These are phyloP conservation scores for Benthosema pterotum DNA, from an alignment of 2,797 vertebrate species.

Conservation along the genomic window DNA sequence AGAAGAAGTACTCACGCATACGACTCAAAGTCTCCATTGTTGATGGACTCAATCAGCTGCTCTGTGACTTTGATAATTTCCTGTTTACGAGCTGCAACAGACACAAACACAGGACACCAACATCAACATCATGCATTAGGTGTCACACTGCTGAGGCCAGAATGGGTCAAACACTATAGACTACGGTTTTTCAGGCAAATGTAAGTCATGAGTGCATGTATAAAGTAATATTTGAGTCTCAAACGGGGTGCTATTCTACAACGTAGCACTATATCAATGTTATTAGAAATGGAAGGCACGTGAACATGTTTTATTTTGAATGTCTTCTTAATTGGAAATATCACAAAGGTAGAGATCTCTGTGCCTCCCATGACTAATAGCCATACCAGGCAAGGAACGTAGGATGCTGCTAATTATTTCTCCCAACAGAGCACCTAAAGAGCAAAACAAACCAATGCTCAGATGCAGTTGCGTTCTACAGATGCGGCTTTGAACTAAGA, in stretches of 20 bases:
- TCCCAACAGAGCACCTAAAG: conserved; percentile 58
- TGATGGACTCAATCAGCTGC: conserved; percentile 86
- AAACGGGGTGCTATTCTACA: conserved; percentile 64
- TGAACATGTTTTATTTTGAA: conserved; percentile 15
- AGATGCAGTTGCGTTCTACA: conserved; percentile 67
- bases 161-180: conserved; percentile 4
- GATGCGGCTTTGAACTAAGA: conserved; percentile 68
- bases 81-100: conserved; percentile 80
- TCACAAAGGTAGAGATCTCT: conserved; percentile 28
- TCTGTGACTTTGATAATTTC: conserved; percentile 93
- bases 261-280: conserved; percentile 41
- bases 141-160: conserved; percentile 1
- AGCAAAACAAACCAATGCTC: conserved; percentile 66
- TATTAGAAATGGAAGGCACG: conserved; percentile 75
- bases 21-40: conserved; percentile 96
- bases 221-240: conserved; percentile 45
- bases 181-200: conserved; percentile 25
- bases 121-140: conserved; percentile 9
- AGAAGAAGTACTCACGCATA: conserved; percentile 85
- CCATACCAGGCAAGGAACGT: conserved; percentile 63
- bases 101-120: conserved; percentile 55
- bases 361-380: conserved; percentile 75
- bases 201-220: conserved; percentile 26
- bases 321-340: conserved; percentile 24
- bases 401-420: conserved; percentile 56